phyloP scores from a whole-genome alignment of 2,797 vertebrate genomes.

The Calcarius lapponicus region DNA sequence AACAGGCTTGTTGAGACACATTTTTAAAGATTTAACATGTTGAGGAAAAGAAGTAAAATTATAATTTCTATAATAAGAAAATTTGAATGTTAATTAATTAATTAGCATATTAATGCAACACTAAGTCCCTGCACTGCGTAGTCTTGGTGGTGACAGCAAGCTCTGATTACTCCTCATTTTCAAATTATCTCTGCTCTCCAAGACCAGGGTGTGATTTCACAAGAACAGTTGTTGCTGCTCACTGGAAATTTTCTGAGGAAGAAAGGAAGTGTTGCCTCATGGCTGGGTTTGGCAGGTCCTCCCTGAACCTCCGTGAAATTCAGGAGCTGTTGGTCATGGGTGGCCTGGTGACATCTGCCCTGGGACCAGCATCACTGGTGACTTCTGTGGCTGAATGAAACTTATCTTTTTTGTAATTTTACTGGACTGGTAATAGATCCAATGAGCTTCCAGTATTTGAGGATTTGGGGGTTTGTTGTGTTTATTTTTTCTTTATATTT shows the following conservation, averaged over 20 bases:
- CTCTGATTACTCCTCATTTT: background rate
- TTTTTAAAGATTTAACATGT: background rate
- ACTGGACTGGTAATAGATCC: background rate
- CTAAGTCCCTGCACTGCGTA: background rate
- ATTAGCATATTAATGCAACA: background rate
- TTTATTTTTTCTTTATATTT: background rate
- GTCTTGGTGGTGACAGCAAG: rapidly evolving
- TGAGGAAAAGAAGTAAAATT: background rate
- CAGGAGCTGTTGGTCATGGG: background rate
- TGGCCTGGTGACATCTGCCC: background rate
- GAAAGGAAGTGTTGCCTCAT: background rate
- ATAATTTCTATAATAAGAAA: background rate
- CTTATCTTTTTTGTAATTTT: background rate
- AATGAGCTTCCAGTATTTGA: background rate
- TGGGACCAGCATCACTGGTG: background rate
- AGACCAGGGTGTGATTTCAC: background rate
- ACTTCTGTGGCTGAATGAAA: background rate
- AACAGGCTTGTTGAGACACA: background rate
- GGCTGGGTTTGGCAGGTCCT: slow-evolving; percentile 8
- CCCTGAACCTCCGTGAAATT: background rate
- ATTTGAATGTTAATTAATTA: background rate
- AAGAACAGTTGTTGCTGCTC: background rate
- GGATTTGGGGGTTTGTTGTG: background rate
- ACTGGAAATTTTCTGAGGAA: slow-evolving; percentile 15
- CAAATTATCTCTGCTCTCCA: background rate